Conservation (phyloP, 2,113 vertebrate species). For the Toxotes chatareus region DNA sequence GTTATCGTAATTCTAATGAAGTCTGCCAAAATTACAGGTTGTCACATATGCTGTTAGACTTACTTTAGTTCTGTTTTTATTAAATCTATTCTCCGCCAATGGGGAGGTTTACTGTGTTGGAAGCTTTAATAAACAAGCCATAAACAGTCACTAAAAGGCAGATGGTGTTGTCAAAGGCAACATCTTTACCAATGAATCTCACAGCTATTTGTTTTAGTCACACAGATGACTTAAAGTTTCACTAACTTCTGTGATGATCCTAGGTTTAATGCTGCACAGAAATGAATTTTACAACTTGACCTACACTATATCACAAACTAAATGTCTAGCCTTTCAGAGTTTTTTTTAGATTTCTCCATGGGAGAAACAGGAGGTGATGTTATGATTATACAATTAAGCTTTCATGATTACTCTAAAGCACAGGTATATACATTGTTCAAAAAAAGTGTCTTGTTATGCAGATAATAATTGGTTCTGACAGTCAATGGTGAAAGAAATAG, state of each 20-base stretch:
- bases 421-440: constrained; percentile 76
- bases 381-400: constrained; percentile 26
- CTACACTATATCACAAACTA: not conserved
- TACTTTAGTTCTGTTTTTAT: not conserved
- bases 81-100: not conserved
- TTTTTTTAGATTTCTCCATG: not conserved
- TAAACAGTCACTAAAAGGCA: constrained; percentile 18
- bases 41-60: constrained; percentile 7
- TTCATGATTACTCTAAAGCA: constrained; percentile 77
- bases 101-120: not conserved
- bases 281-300: constrained; percentile 12
- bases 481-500: constrained; percentile 87
- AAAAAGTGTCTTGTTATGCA: constrained; percentile 82
- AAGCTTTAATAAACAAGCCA: constrained; percentile 19
- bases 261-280: not conserved
- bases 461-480: constrained; percentile 89
- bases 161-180: constrained; percentile 32
- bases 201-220: not conserved
- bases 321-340: not conserved
- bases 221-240: not conserved
- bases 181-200: not conserved
- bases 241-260: not conserved
- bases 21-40: not conserved
- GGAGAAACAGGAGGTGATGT: constrained; percentile 1
- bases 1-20: not conserved